Percentiles rank a stretch among this genome's conserved stretches.
Evolutionary conservation across 2,888 invertebrate species (phyloP).

Genomic region (Drosophila stalkeri): DNA sequence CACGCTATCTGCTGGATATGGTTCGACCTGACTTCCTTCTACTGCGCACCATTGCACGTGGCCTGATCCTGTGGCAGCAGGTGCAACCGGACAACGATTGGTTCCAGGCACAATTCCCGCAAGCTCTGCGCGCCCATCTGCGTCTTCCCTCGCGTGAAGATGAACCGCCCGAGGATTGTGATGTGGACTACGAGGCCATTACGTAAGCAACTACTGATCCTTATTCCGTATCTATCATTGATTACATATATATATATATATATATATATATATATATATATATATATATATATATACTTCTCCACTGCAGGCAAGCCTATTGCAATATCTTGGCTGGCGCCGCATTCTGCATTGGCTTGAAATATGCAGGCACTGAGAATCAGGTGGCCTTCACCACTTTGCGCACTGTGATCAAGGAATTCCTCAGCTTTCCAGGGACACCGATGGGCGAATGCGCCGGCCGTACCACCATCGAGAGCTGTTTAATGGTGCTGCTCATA

Average conservation of each 20-base stretch:
- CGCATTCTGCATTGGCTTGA: slow-evolving; percentile 96
- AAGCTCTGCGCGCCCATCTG: slow-evolving; percentile 87
- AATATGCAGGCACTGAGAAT: slow-evolving; percentile 96
- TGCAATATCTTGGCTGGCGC: slow-evolving; percentile 98
- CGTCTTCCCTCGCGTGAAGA: slow-evolving; percentile 86
- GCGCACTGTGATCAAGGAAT: slow-evolving; percentile 82
- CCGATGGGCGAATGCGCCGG: slow-evolving; percentile 95
- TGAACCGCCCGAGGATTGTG: slow-evolving; percentile 85
- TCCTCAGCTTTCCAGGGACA: slow-evolving; percentile 86
- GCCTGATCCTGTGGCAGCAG: slow-evolving; percentile 94
- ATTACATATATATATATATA: background rate
- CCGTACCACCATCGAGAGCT: slow-evolving; percentile 94
- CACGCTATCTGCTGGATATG: slow-evolving; percentile 95
- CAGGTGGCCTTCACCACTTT: slow-evolving; percentile 92
- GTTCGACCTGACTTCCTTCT: slow-evolving; percentile 96
- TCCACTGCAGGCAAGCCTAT: slow-evolving; percentile 92
- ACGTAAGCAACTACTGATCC: slow-evolving; percentile 87
- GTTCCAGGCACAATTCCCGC: slow-evolving; percentile 93
- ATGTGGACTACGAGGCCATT: slow-evolving; percentile 96
- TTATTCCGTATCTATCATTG: background rate
- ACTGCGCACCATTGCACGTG: slow-evolving; percentile 91
- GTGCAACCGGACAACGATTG: slow-evolving; percentile 93
- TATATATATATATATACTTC: background rate
- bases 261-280: background rate
- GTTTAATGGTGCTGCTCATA: slow-evolving; percentile 92